Conservation (phyloP, 2,113 vertebrate genomes). For the Semnornis frantzii region DNA sequence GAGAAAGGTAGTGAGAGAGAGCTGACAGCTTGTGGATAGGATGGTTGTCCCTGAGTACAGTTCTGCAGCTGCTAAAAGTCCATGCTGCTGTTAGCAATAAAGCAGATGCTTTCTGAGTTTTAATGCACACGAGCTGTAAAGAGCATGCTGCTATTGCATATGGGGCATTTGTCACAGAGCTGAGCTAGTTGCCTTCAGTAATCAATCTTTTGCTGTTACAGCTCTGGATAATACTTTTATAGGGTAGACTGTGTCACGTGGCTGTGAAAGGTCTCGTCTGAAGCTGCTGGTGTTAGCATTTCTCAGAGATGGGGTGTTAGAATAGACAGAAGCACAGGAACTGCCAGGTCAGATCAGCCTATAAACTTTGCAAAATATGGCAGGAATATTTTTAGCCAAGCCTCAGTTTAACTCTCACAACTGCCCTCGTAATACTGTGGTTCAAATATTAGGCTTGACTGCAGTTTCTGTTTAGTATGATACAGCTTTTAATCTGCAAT, state of each 20-base stretch:
- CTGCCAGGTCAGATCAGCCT: not conserved
- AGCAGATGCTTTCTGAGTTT: not conserved
- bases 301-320: not conserved
- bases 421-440: not conserved
- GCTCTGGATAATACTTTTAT: not conserved
- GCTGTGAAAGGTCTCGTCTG: not conserved
- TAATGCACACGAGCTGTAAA: not conserved
- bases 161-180: not conserved
- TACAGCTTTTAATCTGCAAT: not conserved
- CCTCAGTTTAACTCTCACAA: not conserved
- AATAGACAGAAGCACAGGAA: not conserved
- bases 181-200: not conserved
- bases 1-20: not conserved
- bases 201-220: not conserved
- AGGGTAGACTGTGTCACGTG: not conserved
- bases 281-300: not conserved
- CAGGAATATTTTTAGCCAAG: not conserved
- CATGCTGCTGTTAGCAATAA: not conserved
- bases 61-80: not conserved
- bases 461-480: not conserved
- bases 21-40: not conserved
- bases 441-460: not conserved
- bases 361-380: not conserved
- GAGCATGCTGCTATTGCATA: not conserved
- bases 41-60: not conserved